These are phyloP conservation scores for Mythimna pallens DNA, from an alignment of 2,888 invertebrate genomes.

Conservation along the genomic window DNA sequence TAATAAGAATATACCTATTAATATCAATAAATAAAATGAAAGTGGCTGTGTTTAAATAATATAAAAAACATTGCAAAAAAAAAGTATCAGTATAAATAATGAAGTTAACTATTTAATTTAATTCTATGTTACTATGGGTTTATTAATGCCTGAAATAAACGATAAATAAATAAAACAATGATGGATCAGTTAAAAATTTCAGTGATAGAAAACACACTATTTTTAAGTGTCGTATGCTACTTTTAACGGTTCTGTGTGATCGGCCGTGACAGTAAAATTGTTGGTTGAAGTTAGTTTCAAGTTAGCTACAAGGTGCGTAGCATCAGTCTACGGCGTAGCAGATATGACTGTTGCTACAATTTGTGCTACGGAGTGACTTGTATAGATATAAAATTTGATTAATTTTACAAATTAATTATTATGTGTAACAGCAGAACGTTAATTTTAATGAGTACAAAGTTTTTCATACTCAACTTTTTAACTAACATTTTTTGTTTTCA, in stretches of 20 bases:
- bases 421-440: background rate
- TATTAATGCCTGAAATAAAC: no score
- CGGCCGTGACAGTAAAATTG: background rate
- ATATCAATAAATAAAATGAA: no score
- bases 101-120: no score
- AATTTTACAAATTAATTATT: background rate
- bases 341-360: constrained; percentile 2
- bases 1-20: no score
- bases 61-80: no score
- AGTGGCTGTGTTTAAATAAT: no score
- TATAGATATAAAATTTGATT: background rate
- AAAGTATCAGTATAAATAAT: no score
- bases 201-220: background rate
- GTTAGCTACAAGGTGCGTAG: constrained; percentile 7
- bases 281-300: background rate
- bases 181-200: no score
- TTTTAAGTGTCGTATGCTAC: background rate
- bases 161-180: no score
- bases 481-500: background rate
- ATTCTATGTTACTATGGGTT: no score
- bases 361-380: constrained; percentile 7
- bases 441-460: background rate
- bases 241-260: background rate
- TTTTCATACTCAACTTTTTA: background rate
- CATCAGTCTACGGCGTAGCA: constrained; percentile 39